These are phyloP conservation scores for Neomonachus schauinslandi DNA, from an alignment of 2,113 vertebrate genomes.

Conservation along the genomic window DNA sequence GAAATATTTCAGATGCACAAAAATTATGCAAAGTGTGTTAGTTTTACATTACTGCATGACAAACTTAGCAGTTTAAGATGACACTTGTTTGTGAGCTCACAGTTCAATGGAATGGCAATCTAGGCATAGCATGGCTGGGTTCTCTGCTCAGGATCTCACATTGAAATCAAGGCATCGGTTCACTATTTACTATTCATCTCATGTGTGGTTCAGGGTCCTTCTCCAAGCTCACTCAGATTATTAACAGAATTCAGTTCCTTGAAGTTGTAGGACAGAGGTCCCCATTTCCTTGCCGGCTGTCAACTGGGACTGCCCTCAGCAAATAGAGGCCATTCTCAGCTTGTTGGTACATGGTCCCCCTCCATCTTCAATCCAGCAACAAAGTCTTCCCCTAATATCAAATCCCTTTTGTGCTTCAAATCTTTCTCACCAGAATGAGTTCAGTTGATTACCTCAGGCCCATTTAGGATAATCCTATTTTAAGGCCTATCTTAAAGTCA, in stretches of 20 bases:
- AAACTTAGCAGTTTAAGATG: neutral
- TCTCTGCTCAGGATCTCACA: neutral
- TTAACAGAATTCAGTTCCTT: neutral
- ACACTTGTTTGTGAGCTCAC: neutral
- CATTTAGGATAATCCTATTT: neutral
- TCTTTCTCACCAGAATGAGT: neutral
- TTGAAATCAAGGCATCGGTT: neutral
- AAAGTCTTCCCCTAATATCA: neutral
- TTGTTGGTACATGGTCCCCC: neutral
- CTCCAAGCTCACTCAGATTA: neutral
- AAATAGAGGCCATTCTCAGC: neutral
- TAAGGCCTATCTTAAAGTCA: neutral
- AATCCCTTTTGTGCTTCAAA: neutral
- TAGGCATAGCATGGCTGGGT: neutral
- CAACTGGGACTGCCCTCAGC: neutral
- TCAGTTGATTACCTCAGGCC: neutral
- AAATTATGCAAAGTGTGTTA: neutral
- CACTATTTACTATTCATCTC: neutral
- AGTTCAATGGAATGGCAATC: neutral
- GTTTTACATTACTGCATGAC: neutral
- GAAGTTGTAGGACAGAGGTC: neutral
- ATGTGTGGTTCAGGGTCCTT: neutral
- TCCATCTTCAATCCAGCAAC: neutral
- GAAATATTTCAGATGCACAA: neutral
- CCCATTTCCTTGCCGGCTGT: neutral